Conservation (phyloP, 2,797 vertebrate species). For the Microctenopoma stevenorrisi region DNA sequence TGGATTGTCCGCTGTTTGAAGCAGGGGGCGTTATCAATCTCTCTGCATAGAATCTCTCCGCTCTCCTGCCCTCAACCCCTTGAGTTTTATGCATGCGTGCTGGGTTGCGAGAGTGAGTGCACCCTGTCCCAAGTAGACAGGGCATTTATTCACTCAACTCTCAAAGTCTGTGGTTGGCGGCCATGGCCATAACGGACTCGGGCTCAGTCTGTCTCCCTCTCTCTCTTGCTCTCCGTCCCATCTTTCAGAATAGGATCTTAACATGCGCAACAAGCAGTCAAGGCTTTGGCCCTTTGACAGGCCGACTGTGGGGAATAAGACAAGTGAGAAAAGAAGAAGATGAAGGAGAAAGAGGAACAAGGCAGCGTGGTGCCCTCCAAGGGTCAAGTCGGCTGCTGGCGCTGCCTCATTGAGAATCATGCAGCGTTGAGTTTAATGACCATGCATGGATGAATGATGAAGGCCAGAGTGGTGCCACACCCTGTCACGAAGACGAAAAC, state of each 20-base stretch:
- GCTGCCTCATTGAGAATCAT: constrained; percentile 71
- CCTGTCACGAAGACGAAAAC: constrained; percentile 30
- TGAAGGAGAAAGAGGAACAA: constrained; percentile 62
- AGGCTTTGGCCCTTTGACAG: constrained; percentile 78
- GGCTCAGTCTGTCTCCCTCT: constrained; percentile 66
- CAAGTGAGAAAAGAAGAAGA: constrained; percentile 64
- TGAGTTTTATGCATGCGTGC: constrained; percentile 82
- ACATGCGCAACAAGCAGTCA: constrained; percentile 78
- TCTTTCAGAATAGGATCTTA: constrained; percentile 70
- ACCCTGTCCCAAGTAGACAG: constrained; percentile 78
- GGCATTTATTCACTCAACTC: constrained; percentile 83
- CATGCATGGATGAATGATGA: constrained; percentile 55
- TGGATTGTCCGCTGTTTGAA: constrained; percentile 80
- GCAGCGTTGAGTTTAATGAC: constrained; percentile 71
- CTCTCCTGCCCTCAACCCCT: constrained; percentile 67
- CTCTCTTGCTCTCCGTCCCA: constrained; percentile 49
- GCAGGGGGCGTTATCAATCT: constrained; percentile 82
- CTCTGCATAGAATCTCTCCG: constrained; percentile 75
- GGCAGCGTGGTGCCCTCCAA: constrained; percentile 69
- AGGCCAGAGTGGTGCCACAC: constrained; percentile 37
- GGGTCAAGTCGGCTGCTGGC: constrained; percentile 64
- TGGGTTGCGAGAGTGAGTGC: constrained; percentile 77
- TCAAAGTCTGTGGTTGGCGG: constrained; percentile 76
- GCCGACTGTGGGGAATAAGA: constrained; percentile 76
- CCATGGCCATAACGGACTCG: constrained; percentile 65